Conservation (phyloP, 2,888 invertebrate genomes). For the Drosophila eohydei region DNA sequence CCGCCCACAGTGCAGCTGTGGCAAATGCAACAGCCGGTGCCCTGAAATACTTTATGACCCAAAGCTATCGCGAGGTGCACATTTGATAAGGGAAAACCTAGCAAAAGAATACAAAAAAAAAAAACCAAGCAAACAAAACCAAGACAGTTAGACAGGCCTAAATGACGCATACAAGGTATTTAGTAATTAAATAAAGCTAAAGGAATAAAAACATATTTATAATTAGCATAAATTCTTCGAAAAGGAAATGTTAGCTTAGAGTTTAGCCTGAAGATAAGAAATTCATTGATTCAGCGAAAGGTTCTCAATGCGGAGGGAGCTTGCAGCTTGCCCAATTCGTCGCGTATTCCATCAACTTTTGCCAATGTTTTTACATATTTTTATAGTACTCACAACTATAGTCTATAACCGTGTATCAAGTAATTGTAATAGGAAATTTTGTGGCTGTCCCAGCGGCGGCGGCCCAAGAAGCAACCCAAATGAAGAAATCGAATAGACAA, state of each 20-base stretch:
- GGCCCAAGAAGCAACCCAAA: slow-evolving; percentile 36
- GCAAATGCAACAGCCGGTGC: slow-evolving; percentile 62
- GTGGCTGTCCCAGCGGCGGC: slow-evolving; percentile 20
- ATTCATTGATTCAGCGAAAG: slow-evolving; percentile 24
- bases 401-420: slow-evolving; percentile 19
- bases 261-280: slow-evolving; percentile 7
- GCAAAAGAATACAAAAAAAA: not conserved
- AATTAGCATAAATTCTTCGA: slow-evolving; percentile 46
- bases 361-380: slow-evolving; percentile 34
- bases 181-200: slow-evolving; percentile 49
- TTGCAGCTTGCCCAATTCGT: slow-evolving; percentile 7
- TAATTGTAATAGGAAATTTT: slow-evolving; percentile 33
- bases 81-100: slow-evolving; percentile 55
- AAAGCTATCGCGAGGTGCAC: slow-evolving; percentile 78
- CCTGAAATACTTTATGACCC: slow-evolving; percentile 74
- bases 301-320: slow-evolving; percentile 15
- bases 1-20: slow-evolving; percentile 65
- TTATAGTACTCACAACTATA: slow-evolving; percentile 30
- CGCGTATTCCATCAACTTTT: slow-evolving; percentile 19
- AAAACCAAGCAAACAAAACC: not conserved
- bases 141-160: slow-evolving; percentile 58
- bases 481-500: slow-evolving; percentile 56
- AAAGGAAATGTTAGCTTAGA: slow-evolving; percentile 27
- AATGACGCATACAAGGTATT: slow-evolving; percentile 75
- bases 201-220: slow-evolving; percentile 24